Percentiles rank a stretch among this genome's conserved stretches.
Evolutionary conservation across 2,113 vertebrate species (phyloP).

Genomic region (Pipra filicauda): DNA sequence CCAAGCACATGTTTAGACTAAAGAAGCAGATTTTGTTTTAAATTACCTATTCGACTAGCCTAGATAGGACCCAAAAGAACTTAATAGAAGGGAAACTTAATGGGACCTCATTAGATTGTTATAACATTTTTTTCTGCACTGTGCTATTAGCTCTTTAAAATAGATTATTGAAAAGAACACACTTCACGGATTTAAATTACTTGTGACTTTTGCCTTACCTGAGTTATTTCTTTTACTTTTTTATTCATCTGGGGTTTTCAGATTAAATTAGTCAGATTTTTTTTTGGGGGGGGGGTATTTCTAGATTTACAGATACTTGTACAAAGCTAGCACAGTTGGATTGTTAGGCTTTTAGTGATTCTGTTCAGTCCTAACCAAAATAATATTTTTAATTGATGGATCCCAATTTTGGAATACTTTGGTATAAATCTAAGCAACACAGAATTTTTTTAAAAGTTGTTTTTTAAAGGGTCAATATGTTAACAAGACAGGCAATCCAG

Average conservation of each 20-base stretch:
- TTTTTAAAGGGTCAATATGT: neutral
- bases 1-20: conserved; percentile 25
- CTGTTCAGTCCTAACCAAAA: neutral
- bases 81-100: conserved; percentile 60
- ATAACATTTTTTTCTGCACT: conserved; percentile 59
- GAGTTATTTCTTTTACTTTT: conserved; percentile 43
- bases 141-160: conserved; percentile 59
- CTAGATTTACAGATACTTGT: neutral
- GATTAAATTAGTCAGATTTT: neutral
- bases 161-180: conserved; percentile 50
- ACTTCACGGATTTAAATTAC: conserved; percentile 53
- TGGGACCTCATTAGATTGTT: conserved; percentile 60
- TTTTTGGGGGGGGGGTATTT: neutral
- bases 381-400: neutral
- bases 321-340: neutral
- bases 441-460: neutral
- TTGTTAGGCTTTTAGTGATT: neutral
- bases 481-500: neutral
- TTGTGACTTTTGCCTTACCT: conserved; percentile 33
- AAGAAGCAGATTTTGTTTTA: conserved; percentile 39
- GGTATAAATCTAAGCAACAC: neutral
- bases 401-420: neutral
- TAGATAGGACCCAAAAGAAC: conserved; percentile 62
- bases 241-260: neutral
- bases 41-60: conserved; percentile 51